These are phyloP conservation scores for Myxocyprinus asiaticus DNA, from an alignment of 2,113 vertebrate species.

Conservation along the genomic window DNA sequence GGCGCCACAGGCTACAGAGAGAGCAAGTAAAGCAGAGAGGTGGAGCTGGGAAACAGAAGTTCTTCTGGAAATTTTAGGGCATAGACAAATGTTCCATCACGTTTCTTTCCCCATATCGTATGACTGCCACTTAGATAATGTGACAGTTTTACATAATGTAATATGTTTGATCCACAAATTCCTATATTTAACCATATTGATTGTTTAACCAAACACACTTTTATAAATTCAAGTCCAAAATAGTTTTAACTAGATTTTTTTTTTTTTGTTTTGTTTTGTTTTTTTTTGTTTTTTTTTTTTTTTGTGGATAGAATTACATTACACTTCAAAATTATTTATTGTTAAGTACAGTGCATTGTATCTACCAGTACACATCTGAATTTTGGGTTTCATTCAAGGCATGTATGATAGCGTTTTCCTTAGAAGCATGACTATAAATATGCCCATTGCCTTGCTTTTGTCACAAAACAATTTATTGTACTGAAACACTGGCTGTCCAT, in stretches of 20 bases:
- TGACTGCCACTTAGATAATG: neutral
- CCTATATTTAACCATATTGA: neutral
- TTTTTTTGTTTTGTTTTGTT: too few relatives aligned
- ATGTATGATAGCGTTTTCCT: conserved; percentile 20
- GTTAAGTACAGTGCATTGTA: neutral
- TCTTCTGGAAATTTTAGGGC: neutral
- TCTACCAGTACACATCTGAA: neutral
- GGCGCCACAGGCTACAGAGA: conserved; percentile 29
- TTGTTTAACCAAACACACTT: neutral
- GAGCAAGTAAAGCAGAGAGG: conserved; percentile 31
- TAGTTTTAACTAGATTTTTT: too few relatives aligned
- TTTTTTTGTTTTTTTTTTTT: too few relatives aligned
- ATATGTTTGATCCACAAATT: neutral
- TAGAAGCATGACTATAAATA: conserved; percentile 30
- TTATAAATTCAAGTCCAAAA: neutral
- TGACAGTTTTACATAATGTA: neutral
- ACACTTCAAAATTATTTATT: neutral
- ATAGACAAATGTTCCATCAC: conserved; percentile 12
- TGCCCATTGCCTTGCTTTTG: neutral
- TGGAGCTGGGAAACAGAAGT: neutral
- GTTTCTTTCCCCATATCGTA: neutral
- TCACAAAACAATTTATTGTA: conserved; percentile 18
- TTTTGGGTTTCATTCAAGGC: neutral
- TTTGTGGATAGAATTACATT: neutral
- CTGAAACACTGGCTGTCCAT: conserved; percentile 33